Percentiles rank a stretch among this genome's conserved stretches.
Evolutionary conservation across 2,888 invertebrate genomes (phyloP).

Genomic region (Galeruca laticollis): DNA sequence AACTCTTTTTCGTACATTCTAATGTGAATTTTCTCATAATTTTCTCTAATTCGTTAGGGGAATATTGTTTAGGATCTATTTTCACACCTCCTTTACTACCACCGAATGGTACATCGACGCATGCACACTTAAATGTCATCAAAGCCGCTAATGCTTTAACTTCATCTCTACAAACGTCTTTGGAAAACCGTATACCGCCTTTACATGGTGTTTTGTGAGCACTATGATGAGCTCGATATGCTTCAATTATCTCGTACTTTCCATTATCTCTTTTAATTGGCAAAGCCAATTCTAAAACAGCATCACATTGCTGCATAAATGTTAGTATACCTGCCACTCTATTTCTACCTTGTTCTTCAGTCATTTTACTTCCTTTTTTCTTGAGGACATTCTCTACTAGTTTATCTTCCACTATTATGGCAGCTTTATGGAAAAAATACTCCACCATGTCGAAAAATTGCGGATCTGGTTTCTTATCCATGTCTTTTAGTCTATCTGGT

Average conservation of each 20-base stretch:
- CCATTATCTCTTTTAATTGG: constrained; percentile 96
- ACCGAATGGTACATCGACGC: constrained; percentile 98
- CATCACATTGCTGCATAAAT: constrained; percentile 96
- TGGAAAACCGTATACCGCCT: constrained; percentile 86
- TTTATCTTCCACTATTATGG: constrained; percentile 88
- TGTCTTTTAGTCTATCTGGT: constrained; percentile 84
- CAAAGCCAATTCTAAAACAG: constrained; percentile 90
- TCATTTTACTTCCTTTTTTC: constrained; percentile 77
- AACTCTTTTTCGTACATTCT: constrained; percentile 95
- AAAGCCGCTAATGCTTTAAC: constrained; percentile 95
- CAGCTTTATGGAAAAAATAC: constrained; percentile 96
- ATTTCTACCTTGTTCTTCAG: constrained; percentile 88
- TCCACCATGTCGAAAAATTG: constrained; percentile 94
- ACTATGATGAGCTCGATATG: constrained; percentile 96
- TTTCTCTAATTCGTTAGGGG: constrained; percentile 92
- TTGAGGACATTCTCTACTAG: constrained; percentile 79
- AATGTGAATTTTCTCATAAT: constrained; percentile 81
- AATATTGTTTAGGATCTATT: constrained; percentile 92
- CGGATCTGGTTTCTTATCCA: constrained; percentile 83
- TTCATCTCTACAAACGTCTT: constrained; percentile 91
- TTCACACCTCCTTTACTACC: constrained; percentile 96
- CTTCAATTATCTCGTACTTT: constrained; percentile 96
- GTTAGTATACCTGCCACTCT: constrained; percentile 94
- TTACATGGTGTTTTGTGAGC: constrained; percentile 97
- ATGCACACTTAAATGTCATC: constrained; percentile 99